Base-by-base conservation (phyloP, 2,888 invertebrate genomes). In the Rhorus exstirpatorius region DNA sequence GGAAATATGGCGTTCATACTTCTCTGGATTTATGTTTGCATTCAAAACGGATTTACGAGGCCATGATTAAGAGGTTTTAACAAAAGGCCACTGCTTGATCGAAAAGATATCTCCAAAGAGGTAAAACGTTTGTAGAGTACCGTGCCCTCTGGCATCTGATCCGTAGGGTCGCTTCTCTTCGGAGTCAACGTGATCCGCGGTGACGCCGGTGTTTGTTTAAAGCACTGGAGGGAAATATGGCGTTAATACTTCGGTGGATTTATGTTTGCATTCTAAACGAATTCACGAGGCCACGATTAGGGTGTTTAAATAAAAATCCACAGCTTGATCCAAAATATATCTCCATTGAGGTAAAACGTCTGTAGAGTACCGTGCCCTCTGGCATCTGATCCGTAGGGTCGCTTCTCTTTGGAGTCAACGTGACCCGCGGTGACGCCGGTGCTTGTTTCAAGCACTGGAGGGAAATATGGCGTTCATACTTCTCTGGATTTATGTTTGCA, bases 351-450 rank as follows among this genome's bases (percentile, higher is more conserved):
- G 38, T 7, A 41, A 26, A 19, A 6, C 24, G 46, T 24, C 24
- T 14, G 38, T n/a, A 41, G 68, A 51, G 41, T 53, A 53, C 53
- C 41, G 31, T 53, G 68, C 24, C 68, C n/a, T 14, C n/a, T 53
- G 41, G 55, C 14, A 53, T 6, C 51, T 12, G 67, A 67, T 51
- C 51, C 51, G 38, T 53, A 35, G 38, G 55, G 55, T 14, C 55
- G 14, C 53, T 70, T 53, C 63, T 70, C 55, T 55, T 41, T 14
- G 24, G 41, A 70, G 68, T 70, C 10, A 24, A 70, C 1, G 41
- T 41, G 68, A 41, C 68, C 53, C 24, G 68, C 38, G 55, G 41
- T 70, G 53, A 55, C 12, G 41, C 68, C 68, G 53, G 53, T 41
- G 68, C 53, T 53, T 68, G 19, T 53, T 41, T 38, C 38, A 35